Evolutionary conservation across 2,113 vertebrate species (phyloP).

Genomic region (Callorhinus ursinus): DNA sequence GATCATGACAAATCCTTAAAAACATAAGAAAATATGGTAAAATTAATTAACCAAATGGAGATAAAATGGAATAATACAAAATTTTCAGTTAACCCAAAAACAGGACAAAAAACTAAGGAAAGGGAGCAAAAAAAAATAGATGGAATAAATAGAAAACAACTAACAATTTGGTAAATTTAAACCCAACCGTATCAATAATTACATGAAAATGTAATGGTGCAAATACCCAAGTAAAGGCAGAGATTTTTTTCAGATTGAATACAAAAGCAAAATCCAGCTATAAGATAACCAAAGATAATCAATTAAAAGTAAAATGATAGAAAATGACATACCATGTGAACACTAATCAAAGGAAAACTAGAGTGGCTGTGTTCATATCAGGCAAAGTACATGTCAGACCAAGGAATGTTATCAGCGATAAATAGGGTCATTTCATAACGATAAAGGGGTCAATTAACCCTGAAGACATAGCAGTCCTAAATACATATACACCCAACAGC

Average conservation of each 20-base stretch:
- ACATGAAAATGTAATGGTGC: background rate
- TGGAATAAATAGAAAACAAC: background rate
- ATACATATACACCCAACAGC: background rate
- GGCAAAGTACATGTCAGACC: background rate
- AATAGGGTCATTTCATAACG: background rate
- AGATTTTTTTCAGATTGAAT: background rate
- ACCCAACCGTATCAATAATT: background rate
- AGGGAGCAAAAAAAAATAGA: background rate
- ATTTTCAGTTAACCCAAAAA: background rate
- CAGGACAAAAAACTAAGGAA: background rate
- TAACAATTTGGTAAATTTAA: background rate
- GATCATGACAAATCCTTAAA: background rate
- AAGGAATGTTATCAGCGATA: background rate
- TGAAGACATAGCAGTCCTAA: background rate
- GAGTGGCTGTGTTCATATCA: background rate
- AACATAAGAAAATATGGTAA: background rate
- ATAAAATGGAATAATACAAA: background rate
- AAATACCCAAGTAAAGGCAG: background rate
- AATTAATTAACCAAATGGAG: background rate
- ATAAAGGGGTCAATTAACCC: background rate
- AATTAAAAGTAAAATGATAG: background rate
- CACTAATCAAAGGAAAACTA: background rate
- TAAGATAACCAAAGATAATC: background rate
- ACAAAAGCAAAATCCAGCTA: background rate
- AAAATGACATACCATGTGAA: background rate